Conservation (phyloP, 2,888 invertebrate genomes). For the Colostygia pectinataria region DNA sequence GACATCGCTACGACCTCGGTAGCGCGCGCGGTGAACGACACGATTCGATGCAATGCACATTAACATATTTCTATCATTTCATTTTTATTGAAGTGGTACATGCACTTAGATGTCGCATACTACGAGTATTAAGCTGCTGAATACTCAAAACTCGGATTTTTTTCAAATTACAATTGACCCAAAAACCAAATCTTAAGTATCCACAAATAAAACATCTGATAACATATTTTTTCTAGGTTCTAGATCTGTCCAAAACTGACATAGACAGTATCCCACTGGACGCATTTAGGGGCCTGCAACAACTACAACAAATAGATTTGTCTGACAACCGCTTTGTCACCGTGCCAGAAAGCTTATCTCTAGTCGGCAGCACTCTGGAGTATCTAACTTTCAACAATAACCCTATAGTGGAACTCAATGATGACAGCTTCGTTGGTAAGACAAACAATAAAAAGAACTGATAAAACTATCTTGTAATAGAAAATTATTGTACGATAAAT, state of each 20-base stretch:
- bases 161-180: too few species aligned
- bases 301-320: constrained; percentile 82
- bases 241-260: constrained; percentile 83
- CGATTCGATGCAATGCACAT: too few species aligned
- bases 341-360: constrained; percentile 82
- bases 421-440: constrained; percentile 84
- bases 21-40: too few species aligned
- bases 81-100: too few species aligned
- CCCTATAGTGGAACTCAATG: constrained; percentile 81
- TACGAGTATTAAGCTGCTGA: too few species aligned
- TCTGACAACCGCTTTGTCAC: constrained; percentile 83
- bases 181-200: neutral
- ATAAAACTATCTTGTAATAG: neutral
- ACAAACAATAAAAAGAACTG: constrained; percentile 18
- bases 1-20: too few species aligned
- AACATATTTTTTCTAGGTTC: constrained; percentile 62
- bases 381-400: constrained; percentile 85
- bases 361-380: constrained; percentile 80
- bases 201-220: constrained; percentile 2
- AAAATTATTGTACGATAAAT: neutral
- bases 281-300: constrained; percentile 74
- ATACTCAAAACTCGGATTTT: too few species aligned
- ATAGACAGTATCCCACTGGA: constrained; percentile 81
- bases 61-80: too few species aligned
- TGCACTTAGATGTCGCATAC: too few species aligned